These are phyloP conservation scores for Nephrotoma appendiculata DNA, from an alignment of 2,888 invertebrate genomes.

Conservation along the genomic window DNA sequence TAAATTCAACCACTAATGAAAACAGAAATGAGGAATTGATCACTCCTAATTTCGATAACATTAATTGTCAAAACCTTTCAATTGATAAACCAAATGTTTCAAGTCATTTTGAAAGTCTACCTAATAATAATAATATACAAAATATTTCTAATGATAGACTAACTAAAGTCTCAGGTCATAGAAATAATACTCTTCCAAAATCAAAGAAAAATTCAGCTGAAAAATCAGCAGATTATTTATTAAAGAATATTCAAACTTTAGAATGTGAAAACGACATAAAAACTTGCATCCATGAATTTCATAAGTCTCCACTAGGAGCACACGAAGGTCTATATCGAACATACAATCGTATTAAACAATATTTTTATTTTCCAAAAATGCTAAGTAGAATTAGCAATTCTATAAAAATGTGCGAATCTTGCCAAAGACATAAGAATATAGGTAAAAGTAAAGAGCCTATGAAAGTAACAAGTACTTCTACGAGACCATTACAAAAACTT, in stretches of 20 bases:
- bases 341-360: neutral
- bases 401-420: neutral
- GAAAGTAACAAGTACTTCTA: neutral
- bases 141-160: no score
- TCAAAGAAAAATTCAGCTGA: no score
- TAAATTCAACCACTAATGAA: no score
- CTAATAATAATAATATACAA: no score
- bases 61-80: no score
- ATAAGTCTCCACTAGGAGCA: neutral
- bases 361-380: neutral
- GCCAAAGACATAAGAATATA: neutral
- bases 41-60: no score
- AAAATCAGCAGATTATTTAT: no score
- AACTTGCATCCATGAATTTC: neutral
- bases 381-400: neutral
- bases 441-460: neutral
- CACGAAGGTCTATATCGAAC: neutral
- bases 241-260: neutral
- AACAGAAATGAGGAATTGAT: no score
- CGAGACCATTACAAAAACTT: neutral
- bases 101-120: no score
- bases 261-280: neutral
- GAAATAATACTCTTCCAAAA: no score
- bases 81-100: no score
- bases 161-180: no score